Conservation (phyloP, 2,888 invertebrate species). For the Coelinius sp. region DNA sequence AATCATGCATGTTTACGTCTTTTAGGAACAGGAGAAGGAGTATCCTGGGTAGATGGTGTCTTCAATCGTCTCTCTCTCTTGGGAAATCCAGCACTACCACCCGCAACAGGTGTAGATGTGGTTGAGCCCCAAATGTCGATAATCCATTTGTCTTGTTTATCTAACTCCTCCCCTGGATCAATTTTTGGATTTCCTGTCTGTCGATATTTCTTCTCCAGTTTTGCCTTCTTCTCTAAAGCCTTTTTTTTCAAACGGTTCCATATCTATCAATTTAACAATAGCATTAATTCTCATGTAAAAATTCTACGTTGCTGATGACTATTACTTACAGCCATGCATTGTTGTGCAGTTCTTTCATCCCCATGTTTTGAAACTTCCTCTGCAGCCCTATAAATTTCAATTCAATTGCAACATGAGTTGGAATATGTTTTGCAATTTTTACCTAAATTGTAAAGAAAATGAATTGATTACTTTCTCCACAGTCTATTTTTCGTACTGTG, state of each 20-base stretch:
- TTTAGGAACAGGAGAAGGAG: no score
- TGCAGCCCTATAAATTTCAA: neutral
- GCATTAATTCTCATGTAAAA: neutral
- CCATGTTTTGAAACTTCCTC: neutral
- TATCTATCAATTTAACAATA: neutral
- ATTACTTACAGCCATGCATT: neutral
- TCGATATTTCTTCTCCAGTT: neutral
- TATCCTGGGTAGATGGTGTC: neutral
- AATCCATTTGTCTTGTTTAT: neutral
- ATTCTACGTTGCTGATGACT: neutral
- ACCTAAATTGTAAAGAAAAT: neutral
- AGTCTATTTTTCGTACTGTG: neutral
- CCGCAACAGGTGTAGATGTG: neutral
- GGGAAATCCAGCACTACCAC: neutral
- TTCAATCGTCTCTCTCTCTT: no score
- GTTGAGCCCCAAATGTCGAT: neutral
- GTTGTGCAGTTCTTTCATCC: neutral
- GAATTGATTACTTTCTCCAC: neutral
- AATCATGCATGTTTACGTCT: no score
- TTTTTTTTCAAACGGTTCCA: neutral
- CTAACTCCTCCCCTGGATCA: neutral
- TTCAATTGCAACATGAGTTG: neutral
- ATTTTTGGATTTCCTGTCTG: neutral
- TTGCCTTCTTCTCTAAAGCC: neutral
- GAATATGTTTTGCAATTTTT: neutral